Conservation (phyloP, 2,888 invertebrate species). For the Pterobdella sp. region DNA sequence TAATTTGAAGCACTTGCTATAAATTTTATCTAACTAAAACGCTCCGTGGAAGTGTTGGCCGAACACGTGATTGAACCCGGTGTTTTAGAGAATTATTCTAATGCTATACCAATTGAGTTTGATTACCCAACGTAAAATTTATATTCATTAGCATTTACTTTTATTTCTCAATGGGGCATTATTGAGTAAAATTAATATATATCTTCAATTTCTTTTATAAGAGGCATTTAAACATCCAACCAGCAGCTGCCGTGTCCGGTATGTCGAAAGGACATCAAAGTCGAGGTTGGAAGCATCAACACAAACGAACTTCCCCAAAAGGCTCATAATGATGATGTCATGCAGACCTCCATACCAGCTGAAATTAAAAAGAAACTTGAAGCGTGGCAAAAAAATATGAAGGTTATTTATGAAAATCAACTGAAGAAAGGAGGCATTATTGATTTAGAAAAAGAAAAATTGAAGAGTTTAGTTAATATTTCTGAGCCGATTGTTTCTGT, state of each 20-base stretch:
- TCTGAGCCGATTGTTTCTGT: no score
- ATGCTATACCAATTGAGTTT: no score
- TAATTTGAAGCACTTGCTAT: no score
- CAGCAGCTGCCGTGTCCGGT: slow-evolving; percentile 1
- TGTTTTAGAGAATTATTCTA: no score
- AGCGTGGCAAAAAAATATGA: background rate
- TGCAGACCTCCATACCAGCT: background rate
- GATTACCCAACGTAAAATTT: no score
- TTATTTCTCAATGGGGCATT: no score
- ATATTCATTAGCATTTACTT: no score
- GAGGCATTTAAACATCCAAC: background rate
- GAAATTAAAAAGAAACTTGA: background rate
- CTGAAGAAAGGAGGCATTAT: background rate
- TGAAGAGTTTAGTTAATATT: background rate
- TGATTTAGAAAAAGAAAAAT: background rate
- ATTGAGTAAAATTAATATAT: no score
- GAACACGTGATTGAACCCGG: no score
- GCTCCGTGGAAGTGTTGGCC: no score
- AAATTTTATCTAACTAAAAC: no score
- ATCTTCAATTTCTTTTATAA: no score
- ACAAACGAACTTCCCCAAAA: background rate
- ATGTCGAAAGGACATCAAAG: background rate
- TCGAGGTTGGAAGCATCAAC: background rate
- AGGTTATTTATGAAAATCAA: background rate
- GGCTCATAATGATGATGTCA: background rate